Conservation (phyloP, 2,888 invertebrate genomes). For the Ormyrus labotus region DNA sequence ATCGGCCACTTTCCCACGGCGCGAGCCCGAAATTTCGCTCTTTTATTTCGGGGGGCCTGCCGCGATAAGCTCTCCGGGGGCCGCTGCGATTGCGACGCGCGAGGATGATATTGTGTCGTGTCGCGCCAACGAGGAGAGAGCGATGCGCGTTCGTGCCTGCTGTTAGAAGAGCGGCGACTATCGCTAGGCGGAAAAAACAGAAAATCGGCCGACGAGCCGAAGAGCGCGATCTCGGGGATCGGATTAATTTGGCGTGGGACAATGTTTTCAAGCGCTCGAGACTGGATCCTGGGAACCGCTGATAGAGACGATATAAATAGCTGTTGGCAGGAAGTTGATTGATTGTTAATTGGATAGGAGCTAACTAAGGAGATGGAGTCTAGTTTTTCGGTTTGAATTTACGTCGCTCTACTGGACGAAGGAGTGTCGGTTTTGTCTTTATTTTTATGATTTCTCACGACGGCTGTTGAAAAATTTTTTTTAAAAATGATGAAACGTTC, state of each 20-base stretch:
- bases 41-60: constrained; percentile 6
- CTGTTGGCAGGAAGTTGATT: too few relatives aligned
- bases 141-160: neutral
- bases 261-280: too few relatives aligned
- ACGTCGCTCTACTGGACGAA: too few relatives aligned
- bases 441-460: too few relatives aligned
- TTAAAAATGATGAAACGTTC: too few relatives aligned
- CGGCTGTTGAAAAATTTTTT: too few relatives aligned
- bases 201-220: constrained; percentile 9
- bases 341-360: neutral
- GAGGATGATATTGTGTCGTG: neutral
- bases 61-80: constrained; percentile 36
- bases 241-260: too few relatives aligned
- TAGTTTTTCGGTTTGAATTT: too few relatives aligned
- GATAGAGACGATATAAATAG: neutral
- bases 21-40: constrained; percentile 54
- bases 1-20: constrained; percentile 63
- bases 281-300: neutral
- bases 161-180: neutral
- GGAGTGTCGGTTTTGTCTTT: too few relatives aligned
- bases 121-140: constrained; percentile 13
- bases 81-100: too few relatives aligned
- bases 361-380: neutral
- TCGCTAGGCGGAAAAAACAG: constrained; percentile 28
- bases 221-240: too few relatives aligned